These are phyloP conservation scores for Mesoligia furuncula DNA, from an alignment of 2,888 invertebrate species.

Conservation along the genomic window DNA sequence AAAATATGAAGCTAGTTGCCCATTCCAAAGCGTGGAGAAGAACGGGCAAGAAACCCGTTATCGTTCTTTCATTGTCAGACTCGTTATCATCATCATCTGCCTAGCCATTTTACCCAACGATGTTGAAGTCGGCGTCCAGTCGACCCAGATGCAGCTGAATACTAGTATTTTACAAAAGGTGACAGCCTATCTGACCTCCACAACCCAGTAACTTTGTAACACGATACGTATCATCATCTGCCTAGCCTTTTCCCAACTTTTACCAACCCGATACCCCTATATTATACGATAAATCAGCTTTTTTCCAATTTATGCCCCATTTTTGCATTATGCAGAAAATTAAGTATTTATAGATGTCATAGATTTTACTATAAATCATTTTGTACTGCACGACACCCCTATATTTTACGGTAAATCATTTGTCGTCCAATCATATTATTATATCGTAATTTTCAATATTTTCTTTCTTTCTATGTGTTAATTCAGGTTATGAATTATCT, in stretches of 20 bases:
- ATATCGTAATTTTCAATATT: not conserved
- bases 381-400: not conserved
- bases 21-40: no score
- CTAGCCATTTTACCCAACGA: not conserved
- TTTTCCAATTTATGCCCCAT: no score
- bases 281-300: no score
- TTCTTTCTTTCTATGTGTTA: not conserved
- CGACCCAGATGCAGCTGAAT: not conserved
- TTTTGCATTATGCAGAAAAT: no score
- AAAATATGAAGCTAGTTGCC: no score
- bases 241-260: no score
- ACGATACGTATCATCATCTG: not conserved
- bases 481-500: no score
- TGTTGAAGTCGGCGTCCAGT: not conserved
- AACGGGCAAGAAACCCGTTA: no score
- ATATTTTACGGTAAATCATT: not conserved
- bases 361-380: no score
- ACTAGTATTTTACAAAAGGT: no score
- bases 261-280: no score
- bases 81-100: not conserved
- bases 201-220: not conserved
- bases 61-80: not conserved
- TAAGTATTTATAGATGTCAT: no score
- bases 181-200: not conserved
- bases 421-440: not conserved